Evolutionary conservation across 2,888 invertebrate species (phyloP), one percentile per base, ranked within the genome.

Genomic region (Aphidius colemani): DNA sequence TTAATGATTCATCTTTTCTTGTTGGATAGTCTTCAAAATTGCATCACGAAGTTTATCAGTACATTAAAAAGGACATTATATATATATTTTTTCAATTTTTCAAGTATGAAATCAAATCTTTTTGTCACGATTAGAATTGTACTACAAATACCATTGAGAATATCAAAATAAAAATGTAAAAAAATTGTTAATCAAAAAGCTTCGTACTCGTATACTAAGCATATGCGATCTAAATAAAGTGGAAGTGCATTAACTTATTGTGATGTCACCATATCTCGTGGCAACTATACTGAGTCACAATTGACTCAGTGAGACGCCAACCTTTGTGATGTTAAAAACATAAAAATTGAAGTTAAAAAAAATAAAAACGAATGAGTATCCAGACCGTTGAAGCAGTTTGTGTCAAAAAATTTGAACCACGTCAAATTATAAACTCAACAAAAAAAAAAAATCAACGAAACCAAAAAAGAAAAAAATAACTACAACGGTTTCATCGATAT

Each of bases 201-300:
- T 61, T 67, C 66, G 62, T 53, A 64, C 59, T 59, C 59, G 65
- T 64, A 66, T 57, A 70, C 71, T 30, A 30, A 5, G 30, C 30
- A 30, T 30, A 73, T 71, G 72, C 67, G 70, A 69, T 66, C 71
- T 67, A 69, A 71, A 73, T 74, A 72, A 73, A 75, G 76, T 75
- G 74, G 74, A 74, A 68, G 66, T 69, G 78, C 78, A 80, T 81
- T 78, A 78, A 82, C 80, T 79, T 77, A 82, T 81, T 89, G 89
- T 90, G 90, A 90, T 90, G 88, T 88, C 89, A 89, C 88, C 90
- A 90, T 90, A 90, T 90, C 90, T 88, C 86, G 87, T 87, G 87
- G 87, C 86, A 57, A 78, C 72, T 75, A 46, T 48, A 80, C 81
- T 78, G 81, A 80, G 81, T 40, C 48, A 46, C 39, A 48, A 45